Percentiles rank a stretch among this genome's conserved stretches.
These are phyloP conservation scores for Amphiduros pacificus DNA, from an alignment of 2,888 invertebrate species.

Conservation along the genomic window DNA sequence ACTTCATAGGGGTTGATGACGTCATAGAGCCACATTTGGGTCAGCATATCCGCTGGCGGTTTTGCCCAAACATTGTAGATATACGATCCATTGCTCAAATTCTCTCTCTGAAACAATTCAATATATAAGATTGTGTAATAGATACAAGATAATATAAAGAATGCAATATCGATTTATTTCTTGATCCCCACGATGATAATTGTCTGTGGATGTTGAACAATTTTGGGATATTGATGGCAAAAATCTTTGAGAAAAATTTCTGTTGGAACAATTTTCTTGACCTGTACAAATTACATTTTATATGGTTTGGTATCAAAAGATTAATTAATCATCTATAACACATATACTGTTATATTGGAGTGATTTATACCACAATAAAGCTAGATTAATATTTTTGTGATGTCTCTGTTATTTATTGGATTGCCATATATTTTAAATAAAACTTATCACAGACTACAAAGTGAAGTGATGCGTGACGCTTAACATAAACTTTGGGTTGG, in stretches of 20 bases:
- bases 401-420: too few relatives aligned
- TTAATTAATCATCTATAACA: too few relatives aligned
- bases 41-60: slow-evolving; percentile 64
- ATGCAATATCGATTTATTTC: not conserved
- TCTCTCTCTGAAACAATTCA: slow-evolving; percentile 69
- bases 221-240: not conserved
- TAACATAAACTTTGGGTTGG: too few relatives aligned
- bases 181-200: not conserved
- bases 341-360: too few relatives aligned
- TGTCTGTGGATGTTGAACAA: not conserved
- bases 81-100: slow-evolving; percentile 73
- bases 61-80: slow-evolving; percentile 77
- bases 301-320: too few relatives aligned
- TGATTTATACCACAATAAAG: too few relatives aligned
- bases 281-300: too few relatives aligned
- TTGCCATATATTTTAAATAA: too few relatives aligned
- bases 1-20: slow-evolving; percentile 53
- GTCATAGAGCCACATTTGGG: slow-evolving; percentile 59
- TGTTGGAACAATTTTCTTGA: too few relatives aligned
- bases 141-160: not conserved
- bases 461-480: too few relatives aligned
- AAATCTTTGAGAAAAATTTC: not conserved
- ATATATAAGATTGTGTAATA: not conserved
- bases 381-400: too few relatives aligned
- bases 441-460: too few relatives aligned